A percentile compares a stretch with the other conserved stretches of the same genome.
Conservation (phyloP, 2,888 invertebrate species). For the Macropis europaea region DNA sequence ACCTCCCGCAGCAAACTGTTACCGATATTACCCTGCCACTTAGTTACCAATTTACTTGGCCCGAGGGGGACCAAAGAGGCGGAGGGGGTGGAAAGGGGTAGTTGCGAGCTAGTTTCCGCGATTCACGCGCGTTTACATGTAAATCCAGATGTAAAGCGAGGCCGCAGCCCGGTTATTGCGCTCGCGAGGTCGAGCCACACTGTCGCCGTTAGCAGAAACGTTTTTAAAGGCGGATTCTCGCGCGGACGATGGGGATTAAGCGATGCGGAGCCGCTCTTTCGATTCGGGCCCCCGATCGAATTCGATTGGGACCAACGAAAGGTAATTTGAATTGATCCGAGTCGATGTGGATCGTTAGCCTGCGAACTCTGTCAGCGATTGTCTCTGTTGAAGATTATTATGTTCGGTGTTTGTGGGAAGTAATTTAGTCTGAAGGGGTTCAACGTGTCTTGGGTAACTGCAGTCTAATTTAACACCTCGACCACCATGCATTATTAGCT, state of each 20-base stretch:
- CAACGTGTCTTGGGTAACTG: too few relatives aligned
- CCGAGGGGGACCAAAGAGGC: neutral
- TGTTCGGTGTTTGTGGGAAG: too few relatives aligned
- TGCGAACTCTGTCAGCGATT: too few relatives aligned
- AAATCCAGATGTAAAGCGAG: constrained; percentile 58
- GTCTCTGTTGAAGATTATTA: too few relatives aligned
- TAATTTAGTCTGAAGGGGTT: too few relatives aligned
- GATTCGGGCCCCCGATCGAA: too few relatives aligned
- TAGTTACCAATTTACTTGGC: constrained; percentile 60
- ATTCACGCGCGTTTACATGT: constrained; percentile 58
- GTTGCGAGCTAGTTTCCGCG: constrained; percentile 45
- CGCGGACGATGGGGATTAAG: constrained; percentile 48
- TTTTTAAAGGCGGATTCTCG: constrained; percentile 41
- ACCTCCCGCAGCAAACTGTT: constrained; percentile 42
- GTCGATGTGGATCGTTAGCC: too few relatives aligned
- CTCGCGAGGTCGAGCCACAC: constrained; percentile 14
- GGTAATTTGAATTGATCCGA: too few relatives aligned
- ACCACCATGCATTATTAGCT: too few relatives aligned
- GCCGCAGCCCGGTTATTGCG: constrained; percentile 54
- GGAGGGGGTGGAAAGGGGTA: neutral
- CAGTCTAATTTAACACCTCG: too few relatives aligned
- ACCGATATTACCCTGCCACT: constrained; percentile 58
- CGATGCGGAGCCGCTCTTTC: too few relatives aligned
- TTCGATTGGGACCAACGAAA: too few relatives aligned
- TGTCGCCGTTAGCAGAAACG: constrained; percentile 37